Evolutionary conservation across 2,888 invertebrate species (phyloP).

Genomic region (Eledone cirrhosa): DNA sequence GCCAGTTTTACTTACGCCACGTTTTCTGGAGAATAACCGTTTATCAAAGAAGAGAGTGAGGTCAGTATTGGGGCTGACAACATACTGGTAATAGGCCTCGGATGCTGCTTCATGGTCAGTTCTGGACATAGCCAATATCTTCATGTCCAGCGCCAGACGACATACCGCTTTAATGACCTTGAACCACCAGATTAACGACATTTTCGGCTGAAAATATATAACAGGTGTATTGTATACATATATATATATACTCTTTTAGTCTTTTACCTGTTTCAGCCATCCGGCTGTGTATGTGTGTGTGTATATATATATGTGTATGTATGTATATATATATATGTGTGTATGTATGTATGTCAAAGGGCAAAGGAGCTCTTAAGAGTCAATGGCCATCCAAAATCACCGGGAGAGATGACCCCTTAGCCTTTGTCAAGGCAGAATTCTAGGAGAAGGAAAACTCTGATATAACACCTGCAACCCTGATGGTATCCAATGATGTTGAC

Average conservation of each 20-base stretch:
- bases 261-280: no score
- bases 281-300: not conserved
- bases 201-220: not conserved
- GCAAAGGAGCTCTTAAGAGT: no score
- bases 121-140: conserved; percentile 38
- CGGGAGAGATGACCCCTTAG: no score
- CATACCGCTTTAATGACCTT: conserved; percentile 37
- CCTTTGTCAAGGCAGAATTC: no score
- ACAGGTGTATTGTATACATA: no score
- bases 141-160: conserved; percentile 41
- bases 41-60: conserved; percentile 43
- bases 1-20: conserved; percentile 37
- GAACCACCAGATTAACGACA: conserved; percentile 41
- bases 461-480: no score
- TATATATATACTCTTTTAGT: no score
- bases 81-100: conserved; percentile 39
- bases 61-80: conserved; percentile 32
- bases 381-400: no score
- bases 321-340: no score
- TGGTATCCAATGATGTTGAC: no score
- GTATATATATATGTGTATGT: not conserved
- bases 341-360: no score
- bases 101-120: conserved; percentile 41
- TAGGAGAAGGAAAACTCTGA: no score
- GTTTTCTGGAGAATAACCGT: conserved; percentile 39